Evolutionary conservation across 2,113 vertebrate genomes (phyloP), one percentile per base, ranked within the genome.

Genomic region (Eupsittula cactorum): DNA sequence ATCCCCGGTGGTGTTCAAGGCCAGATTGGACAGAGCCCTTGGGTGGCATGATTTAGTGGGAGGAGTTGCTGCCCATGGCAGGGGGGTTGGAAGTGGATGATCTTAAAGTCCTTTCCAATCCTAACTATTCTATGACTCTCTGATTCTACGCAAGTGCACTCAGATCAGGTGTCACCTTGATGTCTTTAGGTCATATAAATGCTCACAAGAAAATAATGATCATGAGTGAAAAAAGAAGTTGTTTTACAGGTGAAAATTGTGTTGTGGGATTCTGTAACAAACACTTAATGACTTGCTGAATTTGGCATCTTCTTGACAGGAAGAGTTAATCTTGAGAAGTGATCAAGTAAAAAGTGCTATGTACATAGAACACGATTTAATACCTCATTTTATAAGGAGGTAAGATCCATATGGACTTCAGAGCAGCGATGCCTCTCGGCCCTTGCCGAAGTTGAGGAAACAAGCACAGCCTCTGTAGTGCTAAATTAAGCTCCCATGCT

Each of bases 401-500:
- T 29, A 5, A 64, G 67, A 28, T 19, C 44, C 52, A 2, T 29
- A 6, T 11, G 65, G 84, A 41, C 91, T 55, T 88, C 24, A 1
- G 5, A 35, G 83, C 67, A 63, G 60, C 6, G 0, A 7, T 33
- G 64, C 83, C 5, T 5, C 81, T 64, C 63, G 7, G 79, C 82
- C 19, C 49, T 80, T 53, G 82, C 60, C 76, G 90, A 73, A 85
- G 31, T 16, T 23, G 31, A 37, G 88, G 75, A 86, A 88, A 42
- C 41, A 17, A 69, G 49, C 83, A 27, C 80, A 52, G 21, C 62
- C 59, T 52, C 68, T 8, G 69, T 17, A 41, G 80, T 29, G 73
- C 92, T 94, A 85, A 91, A 96, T 94, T 92, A 64, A 63, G 83
- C 57, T 92, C 88, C 65, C 77, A n/a, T 35, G 80, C 67, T 93